Conservation (phyloP, 2,888 invertebrate genomes). For the Rambutsinella grinnellia region DNA sequence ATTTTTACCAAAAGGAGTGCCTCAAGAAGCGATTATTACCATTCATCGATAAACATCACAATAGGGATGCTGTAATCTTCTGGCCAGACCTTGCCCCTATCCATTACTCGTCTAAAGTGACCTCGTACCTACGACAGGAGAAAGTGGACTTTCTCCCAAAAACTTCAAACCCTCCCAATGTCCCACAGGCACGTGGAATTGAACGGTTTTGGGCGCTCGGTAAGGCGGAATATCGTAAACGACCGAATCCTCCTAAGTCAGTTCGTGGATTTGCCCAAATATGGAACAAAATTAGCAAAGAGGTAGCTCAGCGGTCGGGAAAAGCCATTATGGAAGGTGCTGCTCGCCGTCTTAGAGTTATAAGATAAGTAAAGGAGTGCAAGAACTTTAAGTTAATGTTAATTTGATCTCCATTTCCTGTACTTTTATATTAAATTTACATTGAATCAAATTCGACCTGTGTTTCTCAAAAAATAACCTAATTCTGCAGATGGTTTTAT, state of each 20-base stretch:
- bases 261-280: slow-evolving; percentile 12
- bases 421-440: too few relatives aligned
- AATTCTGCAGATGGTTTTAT: too few relatives aligned
- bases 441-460: too few relatives aligned
- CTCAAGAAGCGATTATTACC: slow-evolving; percentile 19
- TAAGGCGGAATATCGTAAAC: slow-evolving; percentile 25
- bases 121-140: neutral
- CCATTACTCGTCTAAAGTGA: slow-evolving; percentile 14
- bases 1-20: slow-evolving; percentile 38
- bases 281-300: too few relatives aligned
- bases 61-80: slow-evolving; percentile 18
- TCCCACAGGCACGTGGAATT: slow-evolving; percentile 36
- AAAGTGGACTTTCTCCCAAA: slow-evolving; percentile 26
- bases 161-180: slow-evolving; percentile 34
- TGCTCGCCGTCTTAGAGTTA: too few relatives aligned
- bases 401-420: too few relatives aligned
- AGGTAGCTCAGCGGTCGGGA: too few relatives aligned
- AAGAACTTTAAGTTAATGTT: too few relatives aligned
- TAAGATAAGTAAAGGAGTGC: too few relatives aligned
- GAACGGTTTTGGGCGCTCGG: slow-evolving; percentile 43
- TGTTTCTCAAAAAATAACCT: too few relatives aligned
- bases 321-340: too few relatives aligned
- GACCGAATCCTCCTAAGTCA: slow-evolving; percentile 11
- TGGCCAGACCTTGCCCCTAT: slow-evolving; percentile 41
- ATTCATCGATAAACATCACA: slow-evolving; percentile 31